Evolutionary conservation across 2,113 vertebrate genomes (phyloP).

Genomic region (Apteryx owenii): DNA sequence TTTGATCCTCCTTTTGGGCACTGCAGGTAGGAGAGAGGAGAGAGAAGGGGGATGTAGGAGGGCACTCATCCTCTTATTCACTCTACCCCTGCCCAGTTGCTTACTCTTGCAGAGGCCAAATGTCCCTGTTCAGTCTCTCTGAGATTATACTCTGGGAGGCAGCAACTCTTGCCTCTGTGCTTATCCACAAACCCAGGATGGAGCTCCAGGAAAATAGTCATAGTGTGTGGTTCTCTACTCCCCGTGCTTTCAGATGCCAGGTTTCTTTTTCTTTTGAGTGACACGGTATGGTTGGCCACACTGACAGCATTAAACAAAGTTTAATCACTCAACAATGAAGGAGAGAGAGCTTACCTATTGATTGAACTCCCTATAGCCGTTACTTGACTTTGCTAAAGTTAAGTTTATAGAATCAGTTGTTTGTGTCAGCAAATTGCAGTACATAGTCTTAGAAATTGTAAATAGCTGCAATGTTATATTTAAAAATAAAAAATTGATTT

Average conservation of each 20-base stretch:
- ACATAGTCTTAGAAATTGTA: neutral
- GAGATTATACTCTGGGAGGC: neutral
- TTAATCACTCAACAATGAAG: neutral
- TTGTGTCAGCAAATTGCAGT: neutral
- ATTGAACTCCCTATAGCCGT: neutral
- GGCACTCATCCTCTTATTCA: neutral
- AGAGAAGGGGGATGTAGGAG: neutral
- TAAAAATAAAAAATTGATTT: slow-evolving; percentile 11
- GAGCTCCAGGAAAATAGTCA: neutral
- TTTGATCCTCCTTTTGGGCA: neutral
- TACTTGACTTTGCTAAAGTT: neutral
- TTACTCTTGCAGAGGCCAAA: neutral
- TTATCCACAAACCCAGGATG: neutral
- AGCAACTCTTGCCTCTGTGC: neutral
- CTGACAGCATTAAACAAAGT: neutral
- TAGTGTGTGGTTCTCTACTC: neutral
- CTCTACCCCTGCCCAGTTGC: neutral
- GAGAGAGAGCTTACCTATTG: neutral
- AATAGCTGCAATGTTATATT: neutral
- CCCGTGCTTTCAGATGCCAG: neutral
- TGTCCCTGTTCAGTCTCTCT: neutral
- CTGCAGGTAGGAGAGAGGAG: neutral
- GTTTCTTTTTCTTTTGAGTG: neutral
- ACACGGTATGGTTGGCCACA: neutral
- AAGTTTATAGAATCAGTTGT: neutral